Base-by-base conservation (phyloP, 2,797 vertebrate species). In the Parotocinclus haroldoi region DNA sequence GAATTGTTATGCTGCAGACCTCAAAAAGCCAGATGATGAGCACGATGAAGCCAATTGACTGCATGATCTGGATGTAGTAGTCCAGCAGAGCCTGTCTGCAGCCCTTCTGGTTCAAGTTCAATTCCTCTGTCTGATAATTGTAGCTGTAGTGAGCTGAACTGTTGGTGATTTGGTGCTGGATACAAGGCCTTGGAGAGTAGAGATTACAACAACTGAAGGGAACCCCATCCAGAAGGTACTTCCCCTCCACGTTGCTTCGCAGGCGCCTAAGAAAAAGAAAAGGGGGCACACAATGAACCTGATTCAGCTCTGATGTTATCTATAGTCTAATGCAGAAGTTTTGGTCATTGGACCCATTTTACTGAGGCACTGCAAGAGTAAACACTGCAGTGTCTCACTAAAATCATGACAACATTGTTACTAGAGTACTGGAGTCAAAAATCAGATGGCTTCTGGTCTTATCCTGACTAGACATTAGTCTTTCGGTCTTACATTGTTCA, bases 121-220 rank as follows among this genome's bases (percentile, higher is more conserved):
- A 85, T 65, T 91, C 90, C 66, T 91, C 90, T 0, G 80, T 89
- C 64, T 82, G 83, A 52, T 86, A 82, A 17, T 92, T 79, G 0
- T 91, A 92, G 81, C 88, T 87, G 76, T 89, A 91, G 74, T 94
- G 92, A 10, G 91, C 90, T 0, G 86, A 88, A 71, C 81, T 87
- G 82, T 92, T 89, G 46, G 88, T 90, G 75, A 96, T 77, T 42
- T 90, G 90, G 64, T 90, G 87, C 82, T 96, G 94, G 83, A 95
- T 92, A 65, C 93, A 95, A 71, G 94, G 93, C 14, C 92, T 84
- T 0, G 92, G 92, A 0, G 93, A 95, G 68, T 79, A 84, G 0
- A 88, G 85, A 74, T 92, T 94, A 84, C 94, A 96, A 84, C 94
- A 95, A 84, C 94, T 96, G 81, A 96, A 95, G 37, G 94, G 94